Conservation (phyloP, 2,888 invertebrate species). For the Athalia cordata region DNA sequence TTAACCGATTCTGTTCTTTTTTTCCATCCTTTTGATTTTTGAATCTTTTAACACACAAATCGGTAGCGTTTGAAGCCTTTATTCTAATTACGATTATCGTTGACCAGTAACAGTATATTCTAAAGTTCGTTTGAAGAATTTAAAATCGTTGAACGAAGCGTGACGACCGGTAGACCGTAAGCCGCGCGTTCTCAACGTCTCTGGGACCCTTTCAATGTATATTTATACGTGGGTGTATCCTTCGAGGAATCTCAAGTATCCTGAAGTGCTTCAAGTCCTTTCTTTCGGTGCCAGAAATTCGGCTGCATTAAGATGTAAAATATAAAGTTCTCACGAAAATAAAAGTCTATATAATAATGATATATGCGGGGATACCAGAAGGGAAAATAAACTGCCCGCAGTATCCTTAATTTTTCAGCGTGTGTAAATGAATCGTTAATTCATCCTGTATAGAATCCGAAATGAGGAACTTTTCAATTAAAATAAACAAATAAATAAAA, state of each 20-base stretch:
- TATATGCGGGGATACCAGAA: too few relatives aligned
- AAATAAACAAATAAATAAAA: too few relatives aligned
- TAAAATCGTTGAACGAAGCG: constrained; percentile 37
- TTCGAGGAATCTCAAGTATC: constrained; percentile 61
- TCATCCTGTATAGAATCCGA: too few relatives aligned
- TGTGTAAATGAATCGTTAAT: too few relatives aligned
- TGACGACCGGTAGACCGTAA: constrained; percentile 30
- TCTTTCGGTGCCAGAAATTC: constrained; percentile 24
- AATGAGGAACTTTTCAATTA: too few relatives aligned
- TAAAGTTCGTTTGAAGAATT: constrained; percentile 9
- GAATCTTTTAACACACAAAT: too few relatives aligned
- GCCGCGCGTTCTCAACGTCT: not conserved
- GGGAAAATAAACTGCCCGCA: too few relatives aligned
- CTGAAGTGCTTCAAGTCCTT: constrained; percentile 50
- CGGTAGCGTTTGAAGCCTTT: not conserved
- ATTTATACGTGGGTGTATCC: constrained; percentile 56
- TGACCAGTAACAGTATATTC: not conserved
- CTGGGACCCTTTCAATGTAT: constrained; percentile 54
- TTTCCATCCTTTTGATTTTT: too few relatives aligned
- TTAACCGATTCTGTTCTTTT: too few relatives aligned
- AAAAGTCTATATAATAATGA: not conserved
- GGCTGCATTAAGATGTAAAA: not conserved
- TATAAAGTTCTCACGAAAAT: constrained; percentile 15
- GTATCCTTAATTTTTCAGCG: too few relatives aligned
- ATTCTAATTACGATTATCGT: not conserved